These are phyloP conservation scores for Zaprionus obscuricornis DNA, from an alignment of 2,888 invertebrate species.

Conservation along the genomic window DNA sequence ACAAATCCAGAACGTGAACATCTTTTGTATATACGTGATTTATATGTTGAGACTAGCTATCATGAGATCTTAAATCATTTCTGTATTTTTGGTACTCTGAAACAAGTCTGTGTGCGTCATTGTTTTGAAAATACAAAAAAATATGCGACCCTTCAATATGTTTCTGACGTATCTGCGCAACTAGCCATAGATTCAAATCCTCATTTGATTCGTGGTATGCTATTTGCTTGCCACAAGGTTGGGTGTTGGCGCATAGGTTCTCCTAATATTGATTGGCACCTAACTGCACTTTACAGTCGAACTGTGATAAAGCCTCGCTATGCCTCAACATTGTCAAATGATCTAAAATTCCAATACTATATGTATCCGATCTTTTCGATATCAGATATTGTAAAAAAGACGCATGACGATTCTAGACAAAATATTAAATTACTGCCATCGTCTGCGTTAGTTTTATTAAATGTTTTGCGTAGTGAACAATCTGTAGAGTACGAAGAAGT, in stretches of 20 bases:
- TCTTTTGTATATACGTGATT: constrained; percentile 13
- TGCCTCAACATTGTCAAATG: neutral
- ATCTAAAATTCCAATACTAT: neutral
- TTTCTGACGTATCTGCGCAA: neutral
- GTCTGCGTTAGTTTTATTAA: too few species aligned
- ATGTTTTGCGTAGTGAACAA: too few species aligned
- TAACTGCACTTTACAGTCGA: neutral
- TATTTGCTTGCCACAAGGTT: constrained; percentile 11
- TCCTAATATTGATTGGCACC: neutral
- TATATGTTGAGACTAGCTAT: constrained; percentile 8
- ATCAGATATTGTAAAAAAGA: too few species aligned
- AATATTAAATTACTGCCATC: too few species aligned
- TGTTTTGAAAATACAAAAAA: constrained; percentile 11
- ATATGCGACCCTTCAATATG: constrained; percentile 14
- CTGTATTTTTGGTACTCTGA: constrained; percentile 17
- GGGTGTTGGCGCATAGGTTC: neutral
- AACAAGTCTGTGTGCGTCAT: constrained; percentile 14
- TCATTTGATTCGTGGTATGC: constrained; percentile 9
- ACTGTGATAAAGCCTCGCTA: neutral
- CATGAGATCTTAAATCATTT: constrained; percentile 22
- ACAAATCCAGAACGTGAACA: neutral
- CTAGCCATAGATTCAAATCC: constrained; percentile 21
- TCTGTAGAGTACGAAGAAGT: too few species aligned
- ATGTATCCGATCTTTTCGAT: too few species aligned
- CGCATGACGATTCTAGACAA: too few species aligned